Base-by-base conservation (phyloP, 1,140 invertebrate genomes). In the Ceratosolen solmsi region DNA sequence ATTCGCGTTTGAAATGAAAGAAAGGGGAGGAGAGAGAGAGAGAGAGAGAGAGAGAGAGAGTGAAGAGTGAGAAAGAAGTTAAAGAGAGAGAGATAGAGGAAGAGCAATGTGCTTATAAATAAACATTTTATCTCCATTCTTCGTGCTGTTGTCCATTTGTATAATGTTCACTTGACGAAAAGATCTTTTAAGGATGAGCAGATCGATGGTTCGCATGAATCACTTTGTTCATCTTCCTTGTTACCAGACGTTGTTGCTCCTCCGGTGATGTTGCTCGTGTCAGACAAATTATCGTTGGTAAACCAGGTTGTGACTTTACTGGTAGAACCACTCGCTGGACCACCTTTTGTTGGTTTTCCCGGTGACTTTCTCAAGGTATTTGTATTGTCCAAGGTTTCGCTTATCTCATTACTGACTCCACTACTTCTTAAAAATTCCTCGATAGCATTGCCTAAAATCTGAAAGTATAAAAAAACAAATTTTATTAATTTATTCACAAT, bases 141-240 rank as follows among this genome's bases (percentile, higher is more conserved):
- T 33, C 25, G 20, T 15, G 49, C 4, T 30, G 0, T 49, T 15
- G 7, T 22, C n/a, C 4, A 33, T 27, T 76, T 33, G n/a, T 41
- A 22, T 46, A 36, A 30, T 38, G 76, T 88, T 91, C 94, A 95
- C 93, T 95, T 95, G 49, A 96, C 95, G 89, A 97, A 96, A 11
- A 97, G 93, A 88, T 96, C 95, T 89, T 96, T 96, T 17, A 97
- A 91, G 15, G 95, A 95, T 54, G 95, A 94, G 89, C 96, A 96
- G 71, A 96, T 93, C 22, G 94, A 94, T 30, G 94, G 93, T 79
- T 96, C 95, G 89, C 95, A 96, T 15, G 94, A 93, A 80, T 95
- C 94, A 33, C 92, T 89, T 5, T 93, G 91, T 20, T 94, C 94
- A 49, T 95, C 94, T 15, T 94, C 93, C 51, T 91, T 89, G 41